A percentile compares a stretch with the other conserved stretches of the same genome.
These are phyloP conservation scores for Austrofundulus limnaeus DNA, from an alignment of 2,113 vertebrate genomes.

Conservation along the genomic window DNA sequence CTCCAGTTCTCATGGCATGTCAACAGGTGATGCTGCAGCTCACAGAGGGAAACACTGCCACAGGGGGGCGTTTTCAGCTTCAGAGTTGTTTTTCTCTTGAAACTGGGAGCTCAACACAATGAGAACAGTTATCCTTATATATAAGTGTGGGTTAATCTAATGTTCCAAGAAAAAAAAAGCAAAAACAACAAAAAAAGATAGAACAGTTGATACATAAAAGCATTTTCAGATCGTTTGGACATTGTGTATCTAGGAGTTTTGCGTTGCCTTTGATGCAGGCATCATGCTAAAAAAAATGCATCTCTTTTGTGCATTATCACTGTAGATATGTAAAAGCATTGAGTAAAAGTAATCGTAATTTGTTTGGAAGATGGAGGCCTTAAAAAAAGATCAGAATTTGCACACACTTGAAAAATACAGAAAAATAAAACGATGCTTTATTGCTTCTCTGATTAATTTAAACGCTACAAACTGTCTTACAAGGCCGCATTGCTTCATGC, in stretches of 20 bases:
- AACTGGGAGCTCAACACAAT: constrained; percentile 34
- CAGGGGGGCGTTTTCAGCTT: constrained; percentile 52
- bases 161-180: too few species aligned
- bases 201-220: background rate
- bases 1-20: background rate
- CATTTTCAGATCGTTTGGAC: too few species aligned
- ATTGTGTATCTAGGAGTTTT: background rate
- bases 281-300: constrained; percentile 4
- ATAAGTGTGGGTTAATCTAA: constrained; percentile 1
- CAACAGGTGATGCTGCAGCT: constrained; percentile 62
- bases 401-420: background rate
- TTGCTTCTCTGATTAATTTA: background rate
- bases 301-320: constrained; percentile 11
- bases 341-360: background rate
- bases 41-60: background rate
- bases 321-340: background rate
- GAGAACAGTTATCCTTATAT: constrained; percentile 13
- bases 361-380: background rate
- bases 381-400: background rate
- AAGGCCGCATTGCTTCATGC: constrained; percentile 35
- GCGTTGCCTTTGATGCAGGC: constrained; percentile 1
- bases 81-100: constrained; percentile 56
- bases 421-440: background rate
- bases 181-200: background rate
- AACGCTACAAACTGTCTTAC: background rate